phyloP scores from a whole-genome alignment of 2,113 vertebrate genomes.

The Odontophorus gujanensis region DNA sequence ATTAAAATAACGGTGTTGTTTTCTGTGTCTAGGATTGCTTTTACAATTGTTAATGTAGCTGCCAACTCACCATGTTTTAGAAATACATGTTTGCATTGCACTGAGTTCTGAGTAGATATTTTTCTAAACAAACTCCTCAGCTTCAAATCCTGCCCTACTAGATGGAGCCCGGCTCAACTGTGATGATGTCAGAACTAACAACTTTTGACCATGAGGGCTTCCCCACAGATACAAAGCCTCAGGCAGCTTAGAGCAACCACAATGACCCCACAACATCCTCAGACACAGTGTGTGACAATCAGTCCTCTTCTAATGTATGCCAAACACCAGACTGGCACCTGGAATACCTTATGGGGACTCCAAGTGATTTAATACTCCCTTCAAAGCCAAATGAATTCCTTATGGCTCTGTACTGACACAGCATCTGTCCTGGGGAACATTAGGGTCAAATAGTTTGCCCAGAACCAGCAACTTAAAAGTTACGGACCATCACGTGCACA shows the following conservation, averaged over 20 bases:
- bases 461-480: background rate
- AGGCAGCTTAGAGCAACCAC: background rate
- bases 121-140: background rate
- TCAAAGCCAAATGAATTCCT: background rate
- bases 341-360: background rate
- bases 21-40: background rate
- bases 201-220: background rate
- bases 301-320: background rate
- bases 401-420: background rate
- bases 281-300: background rate
- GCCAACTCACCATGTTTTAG: rapidly evolving
- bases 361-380: background rate
- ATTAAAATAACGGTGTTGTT: background rate
- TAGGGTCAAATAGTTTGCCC: background rate
- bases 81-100: background rate
- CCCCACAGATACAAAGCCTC: background rate
- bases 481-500: background rate
- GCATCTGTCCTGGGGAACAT: background rate
- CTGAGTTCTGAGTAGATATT: background rate
- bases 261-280: background rate
- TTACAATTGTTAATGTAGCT: background rate
- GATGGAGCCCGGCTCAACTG: too few relatives aligned
- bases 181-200: background rate
- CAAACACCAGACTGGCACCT: background rate
- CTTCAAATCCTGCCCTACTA: background rate